Conservation (phyloP, 2,797 vertebrate genomes). For the Intellagama lesueurii region DNA sequence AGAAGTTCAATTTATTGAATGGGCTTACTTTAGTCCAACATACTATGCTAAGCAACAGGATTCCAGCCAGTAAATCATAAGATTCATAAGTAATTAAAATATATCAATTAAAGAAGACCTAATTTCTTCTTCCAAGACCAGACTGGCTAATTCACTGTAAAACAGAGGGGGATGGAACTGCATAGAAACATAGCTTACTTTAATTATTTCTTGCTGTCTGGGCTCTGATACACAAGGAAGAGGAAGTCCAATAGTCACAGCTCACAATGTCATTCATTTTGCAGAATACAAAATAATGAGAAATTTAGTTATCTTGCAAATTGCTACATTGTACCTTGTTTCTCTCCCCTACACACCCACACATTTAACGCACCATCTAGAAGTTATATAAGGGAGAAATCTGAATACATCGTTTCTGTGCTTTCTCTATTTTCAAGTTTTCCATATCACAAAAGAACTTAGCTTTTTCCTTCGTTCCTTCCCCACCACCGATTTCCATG, state of each 20-base stretch:
- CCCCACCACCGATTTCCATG: neutral
- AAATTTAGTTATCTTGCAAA: neutral
- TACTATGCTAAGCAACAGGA: too few relatives aligned
- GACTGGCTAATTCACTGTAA: neutral
- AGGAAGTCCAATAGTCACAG: neutral
- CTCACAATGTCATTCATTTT: neutral
- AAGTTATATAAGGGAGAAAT: constrained; percentile 12
- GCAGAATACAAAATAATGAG: neutral
- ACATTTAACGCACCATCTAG: neutral
- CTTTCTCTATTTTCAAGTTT: neutral
- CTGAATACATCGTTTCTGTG: neutral
- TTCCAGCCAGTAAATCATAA: neutral
- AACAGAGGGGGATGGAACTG: neutral
- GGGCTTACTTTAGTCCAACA: too few relatives aligned
- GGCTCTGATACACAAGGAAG: neutral
- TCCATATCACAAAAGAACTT: neutral
- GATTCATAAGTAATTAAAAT: neutral
- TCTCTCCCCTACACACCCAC: neutral
- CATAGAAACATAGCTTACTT: neutral
- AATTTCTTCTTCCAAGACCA: neutral
- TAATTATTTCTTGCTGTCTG: constrained; percentile 1
- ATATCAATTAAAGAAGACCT: neutral
- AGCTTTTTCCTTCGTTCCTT: neutral
- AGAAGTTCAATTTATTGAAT: too few relatives aligned
- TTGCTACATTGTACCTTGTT: neutral